Conservation (phyloP, 2,888 invertebrate species). For the Spodoptera picta region DNA sequence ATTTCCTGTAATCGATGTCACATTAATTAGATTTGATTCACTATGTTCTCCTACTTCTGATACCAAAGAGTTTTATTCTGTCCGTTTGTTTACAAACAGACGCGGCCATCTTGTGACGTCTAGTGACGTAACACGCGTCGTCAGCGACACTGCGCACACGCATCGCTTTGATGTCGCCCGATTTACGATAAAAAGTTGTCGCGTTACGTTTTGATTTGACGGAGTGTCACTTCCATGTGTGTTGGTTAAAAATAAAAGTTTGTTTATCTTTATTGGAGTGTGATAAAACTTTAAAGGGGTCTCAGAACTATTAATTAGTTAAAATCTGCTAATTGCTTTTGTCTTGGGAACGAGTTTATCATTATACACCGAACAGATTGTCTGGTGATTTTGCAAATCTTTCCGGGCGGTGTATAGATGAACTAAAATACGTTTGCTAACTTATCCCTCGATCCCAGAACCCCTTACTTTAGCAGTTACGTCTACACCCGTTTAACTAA, state of each 20-base stretch:
- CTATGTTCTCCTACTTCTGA: constrained; percentile 15
- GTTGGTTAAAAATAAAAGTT: constrained; percentile 46
- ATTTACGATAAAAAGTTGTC: constrained; percentile 63
- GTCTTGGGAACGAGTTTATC: too few relatives aligned
- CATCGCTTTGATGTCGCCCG: constrained; percentile 68
- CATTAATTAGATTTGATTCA: constrained; percentile 24
- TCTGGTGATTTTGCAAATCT: too few relatives aligned
- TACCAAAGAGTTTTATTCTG: constrained; percentile 8
- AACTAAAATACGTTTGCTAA: too few relatives aligned
- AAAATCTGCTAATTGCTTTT: too few relatives aligned
- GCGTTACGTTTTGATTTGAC: constrained; percentile 62
- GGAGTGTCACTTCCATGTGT: constrained; percentile 54
- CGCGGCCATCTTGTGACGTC: constrained; percentile 39
- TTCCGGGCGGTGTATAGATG: too few relatives aligned
- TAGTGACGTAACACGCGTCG: constrained; percentile 27
- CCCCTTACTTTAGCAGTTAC: too few relatives aligned
- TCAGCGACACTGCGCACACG: constrained; percentile 36
- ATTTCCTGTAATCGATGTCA: constrained; percentile 34
- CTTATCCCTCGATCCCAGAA: too few relatives aligned
- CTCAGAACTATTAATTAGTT: too few relatives aligned
- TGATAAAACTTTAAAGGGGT: constrained; percentile 13
- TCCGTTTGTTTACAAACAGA: constrained; percentile 52
- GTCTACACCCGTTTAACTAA: too few relatives aligned
- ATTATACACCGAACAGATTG: too few relatives aligned
- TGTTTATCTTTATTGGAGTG: constrained; percentile 19